Conservation (phyloP, 2,797 vertebrate genomes). For the Cephalopachus bancanus region DNA sequence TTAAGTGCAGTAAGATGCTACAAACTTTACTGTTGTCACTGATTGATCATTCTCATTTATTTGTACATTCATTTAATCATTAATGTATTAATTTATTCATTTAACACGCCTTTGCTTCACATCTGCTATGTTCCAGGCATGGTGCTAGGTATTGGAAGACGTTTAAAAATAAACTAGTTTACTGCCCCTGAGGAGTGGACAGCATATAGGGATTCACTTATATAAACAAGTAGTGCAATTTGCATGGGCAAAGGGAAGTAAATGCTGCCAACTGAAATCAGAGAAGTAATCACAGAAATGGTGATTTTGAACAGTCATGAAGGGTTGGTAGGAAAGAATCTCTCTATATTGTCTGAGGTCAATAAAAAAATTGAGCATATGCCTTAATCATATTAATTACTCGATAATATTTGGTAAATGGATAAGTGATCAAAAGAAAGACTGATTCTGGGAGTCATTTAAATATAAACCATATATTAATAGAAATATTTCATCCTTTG, state of each 20-base stretch:
- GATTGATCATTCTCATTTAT: constrained; percentile 44
- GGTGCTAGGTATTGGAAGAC: constrained; percentile 35
- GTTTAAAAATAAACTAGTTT: constrained; percentile 61
- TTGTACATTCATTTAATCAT: constrained; percentile 18
- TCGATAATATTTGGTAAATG: constrained; percentile 48
- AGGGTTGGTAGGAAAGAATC: constrained; percentile 26
- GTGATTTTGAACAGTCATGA: constrained; percentile 64
- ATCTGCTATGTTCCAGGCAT: constrained; percentile 41
- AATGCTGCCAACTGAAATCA: constrained; percentile 56
- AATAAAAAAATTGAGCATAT: constrained; percentile 48
- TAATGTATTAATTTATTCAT: constrained; percentile 44
- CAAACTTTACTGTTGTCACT: constrained; percentile 9
- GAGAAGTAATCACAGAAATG: constrained; percentile 66
- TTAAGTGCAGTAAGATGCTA: constrained; percentile 52
- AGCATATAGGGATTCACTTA: constrained; percentile 18
- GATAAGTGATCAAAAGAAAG: constrained; percentile 42
- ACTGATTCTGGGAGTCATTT: constrained; percentile 39
- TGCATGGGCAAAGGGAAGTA: constrained; percentile 41
- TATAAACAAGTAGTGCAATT: constrained; percentile 54
- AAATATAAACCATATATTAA: constrained; percentile 21
- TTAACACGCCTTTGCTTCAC: constrained; percentile 55
- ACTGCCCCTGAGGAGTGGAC: background rate
- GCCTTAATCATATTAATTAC: constrained; percentile 46
- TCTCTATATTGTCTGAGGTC: constrained; percentile 10
- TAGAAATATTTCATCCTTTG: constrained; percentile 45